Evolutionary conservation across 2,113 vertebrate species (phyloP), one percentile per base, ranked within the genome.

Genomic region (Onychorhynchus coronatus): DNA sequence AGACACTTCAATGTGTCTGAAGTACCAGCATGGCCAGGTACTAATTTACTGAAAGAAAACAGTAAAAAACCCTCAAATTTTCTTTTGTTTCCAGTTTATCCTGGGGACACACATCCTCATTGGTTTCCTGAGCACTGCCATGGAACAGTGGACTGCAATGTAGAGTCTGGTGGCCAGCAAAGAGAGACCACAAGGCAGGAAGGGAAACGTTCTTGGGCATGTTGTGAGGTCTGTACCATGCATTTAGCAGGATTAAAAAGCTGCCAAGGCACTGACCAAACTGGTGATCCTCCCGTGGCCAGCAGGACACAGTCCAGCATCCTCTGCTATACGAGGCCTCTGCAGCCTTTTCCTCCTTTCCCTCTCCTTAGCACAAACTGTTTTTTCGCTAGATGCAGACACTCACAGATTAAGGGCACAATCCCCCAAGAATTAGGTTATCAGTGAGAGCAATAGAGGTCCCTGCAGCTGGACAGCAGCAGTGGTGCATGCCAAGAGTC

Each of bases 71-170:
- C 7, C 7, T 28, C 12, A 46, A 5, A n/a, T 44, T 70, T 89
- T 42, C 16, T 81, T 87, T 31, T 33, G 11, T 52, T 91, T 65
- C 33, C 11, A 37, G 17, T 67, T 89, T 47, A 66, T 76, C 41
- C 17, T 13, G 17, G 25, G 53, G n/a, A 81, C 7, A 42, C 7
- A 63, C 25, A 52, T 42, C 72, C 17, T 58, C 2, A 0, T 5
- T 14, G 5, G 28, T 13, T 35, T 68, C 25, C 59, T 47, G 17
- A 56, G 65, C 41, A 77, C 5, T 12, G 5, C 30, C 47, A 46
- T 0, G 9, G 68, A 76, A 21, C 41, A 71, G 50, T 6, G 25
- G 49, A 42, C 31, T 63, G 62, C 7, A 12, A 23, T 0, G 2
- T 1, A 14, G 50, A 56, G 20, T 11, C 8, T 31, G 24, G 55